These are phyloP conservation scores for Halocynthia roretzi DNA, from an alignment of 23 tunicate genomes.

Conservation along the genomic window DNA sequence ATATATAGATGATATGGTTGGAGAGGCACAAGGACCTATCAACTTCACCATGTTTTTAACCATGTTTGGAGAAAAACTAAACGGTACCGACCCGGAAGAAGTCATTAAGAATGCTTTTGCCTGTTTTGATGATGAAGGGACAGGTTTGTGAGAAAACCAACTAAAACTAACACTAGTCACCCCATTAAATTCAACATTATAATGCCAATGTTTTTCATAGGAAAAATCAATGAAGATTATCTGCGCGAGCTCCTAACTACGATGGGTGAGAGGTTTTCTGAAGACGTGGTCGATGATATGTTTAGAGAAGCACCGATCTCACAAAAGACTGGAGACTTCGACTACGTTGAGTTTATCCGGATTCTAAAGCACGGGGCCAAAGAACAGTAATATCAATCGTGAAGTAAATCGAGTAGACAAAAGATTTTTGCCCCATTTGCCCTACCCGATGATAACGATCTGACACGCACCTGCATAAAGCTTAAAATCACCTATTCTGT, in stretches of 20 bases:
- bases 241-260: conserved; percentile 89
- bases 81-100: conserved; percentile 99
- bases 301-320: conserved; percentile 95
- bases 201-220: conserved; percentile 22
- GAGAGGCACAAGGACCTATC: conserved; percentile 96
- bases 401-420: neutral
- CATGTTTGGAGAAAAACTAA: conserved; percentile 98
- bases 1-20: conserved; percentile 68
- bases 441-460: no score
- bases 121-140: conserved; percentile 94
- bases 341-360: conserved; percentile 90
- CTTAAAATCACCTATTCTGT: no score
- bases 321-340: conserved; percentile 73
- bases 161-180: neutral
- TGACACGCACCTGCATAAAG: no score
- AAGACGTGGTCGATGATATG: conserved; percentile 99
- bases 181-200: neutral
- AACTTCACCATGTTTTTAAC: conserved; percentile 99
- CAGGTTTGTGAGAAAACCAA: conserved; percentile 21
- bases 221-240: conserved; percentile 96
- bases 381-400: conserved; percentile 34
- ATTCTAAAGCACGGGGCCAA: conserved; percentile 97
- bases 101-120: conserved; percentile 98
- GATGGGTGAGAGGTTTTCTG: conserved; percentile 96
- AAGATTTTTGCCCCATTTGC: no score